These are phyloP conservation scores for Elgaria multicarinata DNA, from an alignment of 2,113 vertebrate species.

Conservation along the genomic window DNA sequence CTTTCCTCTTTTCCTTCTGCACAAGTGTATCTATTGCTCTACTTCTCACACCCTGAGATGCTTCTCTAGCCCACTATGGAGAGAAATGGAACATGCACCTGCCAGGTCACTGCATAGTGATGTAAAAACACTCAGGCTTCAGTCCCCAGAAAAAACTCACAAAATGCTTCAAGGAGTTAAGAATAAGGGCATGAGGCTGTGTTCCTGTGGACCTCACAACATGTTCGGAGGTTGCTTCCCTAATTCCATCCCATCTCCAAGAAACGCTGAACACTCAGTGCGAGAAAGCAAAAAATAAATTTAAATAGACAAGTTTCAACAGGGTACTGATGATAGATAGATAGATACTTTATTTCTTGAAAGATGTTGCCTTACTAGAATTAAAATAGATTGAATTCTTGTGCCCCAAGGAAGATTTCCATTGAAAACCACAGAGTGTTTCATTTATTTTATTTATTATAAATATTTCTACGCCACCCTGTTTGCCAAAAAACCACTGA, in stretches of 20 bases:
- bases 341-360: background rate
- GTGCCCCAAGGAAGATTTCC: background rate
- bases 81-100: background rate
- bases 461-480: too few relatives aligned
- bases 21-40: background rate
- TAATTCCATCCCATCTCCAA: background rate
- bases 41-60: background rate
- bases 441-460: background rate
- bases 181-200: background rate
- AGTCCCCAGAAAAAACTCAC: background rate
- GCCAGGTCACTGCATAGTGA: background rate
- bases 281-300: background rate
- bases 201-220: background rate
- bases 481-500: too few relatives aligned
- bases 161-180: background rate
- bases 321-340: background rate
- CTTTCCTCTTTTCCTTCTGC: background rate
- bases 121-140: background rate
- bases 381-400: background rate
- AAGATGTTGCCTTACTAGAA: background rate
- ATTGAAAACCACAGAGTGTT: background rate
- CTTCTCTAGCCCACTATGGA: background rate
- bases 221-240: background rate
- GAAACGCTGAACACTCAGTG: background rate
- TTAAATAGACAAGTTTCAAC: background rate